phyloP scores from a whole-genome alignment of 2,888 invertebrate genomes.

The Polymixis lichenea region DNA sequence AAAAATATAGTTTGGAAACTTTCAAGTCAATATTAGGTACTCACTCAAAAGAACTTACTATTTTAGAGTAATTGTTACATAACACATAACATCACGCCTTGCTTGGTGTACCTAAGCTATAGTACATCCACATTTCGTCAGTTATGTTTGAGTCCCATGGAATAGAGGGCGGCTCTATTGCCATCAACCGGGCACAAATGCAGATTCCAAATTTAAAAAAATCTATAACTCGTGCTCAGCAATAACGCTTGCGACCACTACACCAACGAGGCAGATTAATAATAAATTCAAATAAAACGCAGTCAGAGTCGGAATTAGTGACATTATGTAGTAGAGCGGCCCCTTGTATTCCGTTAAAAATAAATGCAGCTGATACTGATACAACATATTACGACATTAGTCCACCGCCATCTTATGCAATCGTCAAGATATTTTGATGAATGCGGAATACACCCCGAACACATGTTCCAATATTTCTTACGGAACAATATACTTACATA shows the following conservation, averaged over 20 bases:
- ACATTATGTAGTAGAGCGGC: constrained; percentile 43
- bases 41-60: background rate
- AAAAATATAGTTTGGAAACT: background rate
- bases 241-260: too few relatives aligned
- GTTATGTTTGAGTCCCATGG: too few relatives aligned
- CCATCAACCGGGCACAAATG: too few relatives aligned
- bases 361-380: constrained; percentile 59
- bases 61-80: background rate
- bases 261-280: too few relatives aligned
- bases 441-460: constrained; percentile 29
- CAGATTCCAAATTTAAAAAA: too few relatives aligned
- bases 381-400: constrained; percentile 51
- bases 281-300: background rate
- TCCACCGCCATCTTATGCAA: constrained; percentile 50
- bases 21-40: background rate
- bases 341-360: constrained; percentile 57
- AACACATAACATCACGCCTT: too few relatives aligned
- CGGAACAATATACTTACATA: background rate
- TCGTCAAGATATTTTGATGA: constrained; percentile 48
- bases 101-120: too few relatives aligned
- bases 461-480: constrained; percentile 35
- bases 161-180: too few relatives aligned
- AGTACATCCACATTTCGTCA: too few relatives aligned
- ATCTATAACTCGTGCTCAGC: too few relatives aligned
- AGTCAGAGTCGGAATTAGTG: constrained; percentile 34